Evolutionary conservation across 2,888 invertebrate species (phyloP).

Genomic region (Thalpophila matura): DNA sequence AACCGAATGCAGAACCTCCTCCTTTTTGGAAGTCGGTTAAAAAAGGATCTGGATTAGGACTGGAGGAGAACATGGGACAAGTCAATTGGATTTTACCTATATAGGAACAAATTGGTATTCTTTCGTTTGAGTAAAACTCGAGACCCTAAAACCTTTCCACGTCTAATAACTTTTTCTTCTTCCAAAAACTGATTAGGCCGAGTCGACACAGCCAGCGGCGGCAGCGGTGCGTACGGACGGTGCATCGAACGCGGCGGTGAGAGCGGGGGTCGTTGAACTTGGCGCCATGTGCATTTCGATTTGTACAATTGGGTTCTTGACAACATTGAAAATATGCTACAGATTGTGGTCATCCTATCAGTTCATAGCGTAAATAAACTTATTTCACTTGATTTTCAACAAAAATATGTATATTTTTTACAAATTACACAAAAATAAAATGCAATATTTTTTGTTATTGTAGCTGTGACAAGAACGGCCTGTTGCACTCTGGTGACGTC

Average conservation of each 20-base stretch:
- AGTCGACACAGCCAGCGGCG: conserved; percentile 66
- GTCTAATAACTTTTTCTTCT: conserved; percentile 68
- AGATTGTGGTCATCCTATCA: too few relatives aligned
- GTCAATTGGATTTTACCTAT: conserved; percentile 59
- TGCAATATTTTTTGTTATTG: too few relatives aligned
- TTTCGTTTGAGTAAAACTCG: conserved; percentile 60
- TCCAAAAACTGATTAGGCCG: conserved; percentile 63
- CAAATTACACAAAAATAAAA: too few relatives aligned
- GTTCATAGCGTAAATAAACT: too few relatives aligned
- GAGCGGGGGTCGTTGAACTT: conserved; percentile 87
- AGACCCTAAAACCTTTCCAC: conserved; percentile 58
- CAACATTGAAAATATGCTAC: too few relatives aligned
- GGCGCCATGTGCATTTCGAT: conserved; percentile 85
- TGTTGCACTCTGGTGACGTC: too few relatives aligned
- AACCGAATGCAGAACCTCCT: too few relatives aligned
- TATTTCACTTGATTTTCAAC: too few relatives aligned
- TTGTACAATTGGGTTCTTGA: too few relatives aligned
- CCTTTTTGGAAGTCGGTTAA: too few relatives aligned
- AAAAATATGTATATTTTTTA: too few relatives aligned
- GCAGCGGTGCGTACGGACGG: conserved; percentile 72
- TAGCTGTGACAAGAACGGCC: too few relatives aligned
- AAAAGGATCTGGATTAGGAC: conserved; percentile 38
- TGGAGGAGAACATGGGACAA: conserved; percentile 51
- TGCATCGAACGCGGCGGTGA: conserved; percentile 90
- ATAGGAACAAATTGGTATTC: conserved; percentile 59